A percentile compares a stretch with the other conserved stretches of the same genome.
Conservation (phyloP, 2,888 invertebrate species). For the Calephelis perditalis region DNA sequence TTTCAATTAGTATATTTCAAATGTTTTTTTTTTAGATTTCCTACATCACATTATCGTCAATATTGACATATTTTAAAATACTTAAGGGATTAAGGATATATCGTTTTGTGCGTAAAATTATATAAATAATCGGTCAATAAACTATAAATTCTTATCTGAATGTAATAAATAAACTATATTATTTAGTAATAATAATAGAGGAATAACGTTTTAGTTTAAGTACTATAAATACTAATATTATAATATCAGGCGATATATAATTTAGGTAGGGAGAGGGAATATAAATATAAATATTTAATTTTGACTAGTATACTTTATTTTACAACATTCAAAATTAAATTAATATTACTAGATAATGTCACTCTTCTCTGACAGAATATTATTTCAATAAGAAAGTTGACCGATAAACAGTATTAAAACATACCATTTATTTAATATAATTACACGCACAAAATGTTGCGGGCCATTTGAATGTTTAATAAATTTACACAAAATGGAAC, state of each 20-base stretch:
- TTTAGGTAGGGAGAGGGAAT: conserved; percentile 45
- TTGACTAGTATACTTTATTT: conserved; percentile 72
- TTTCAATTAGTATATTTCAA: too few species aligned
- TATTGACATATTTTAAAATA: conserved; percentile 29
- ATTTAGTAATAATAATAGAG: background rate
- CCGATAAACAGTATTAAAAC: conserved; percentile 42
- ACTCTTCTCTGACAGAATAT: conserved; percentile 56
- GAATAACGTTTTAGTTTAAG: conserved; percentile 35
- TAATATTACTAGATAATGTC: conserved; percentile 76
- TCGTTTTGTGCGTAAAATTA: conserved; percentile 60
- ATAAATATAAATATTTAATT: conserved; percentile 52
- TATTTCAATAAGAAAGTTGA: conserved; percentile 63
- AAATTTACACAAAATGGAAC: conserved; percentile 69
- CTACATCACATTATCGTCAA: too few species aligned
- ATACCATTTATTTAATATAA: conserved; percentile 16
- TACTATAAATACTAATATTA: conserved; percentile 49
- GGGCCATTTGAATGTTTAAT: conserved; percentile 44
- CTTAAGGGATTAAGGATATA: conserved; percentile 39
- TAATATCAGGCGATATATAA: conserved; percentile 43
- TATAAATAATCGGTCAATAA: conserved; percentile 13
- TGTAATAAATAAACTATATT: background rate
- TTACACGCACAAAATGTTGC: conserved; percentile 61
- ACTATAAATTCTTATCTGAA: background rate
- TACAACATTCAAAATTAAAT: conserved; percentile 63
- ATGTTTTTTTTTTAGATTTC: too few species aligned